Percentiles rank a stretch among this genome's conserved stretches.
These are phyloP conservation scores for Patiria miniata DNA, from an alignment of 35 echinoderm and acorn worm species.

Conservation along the genomic window DNA sequence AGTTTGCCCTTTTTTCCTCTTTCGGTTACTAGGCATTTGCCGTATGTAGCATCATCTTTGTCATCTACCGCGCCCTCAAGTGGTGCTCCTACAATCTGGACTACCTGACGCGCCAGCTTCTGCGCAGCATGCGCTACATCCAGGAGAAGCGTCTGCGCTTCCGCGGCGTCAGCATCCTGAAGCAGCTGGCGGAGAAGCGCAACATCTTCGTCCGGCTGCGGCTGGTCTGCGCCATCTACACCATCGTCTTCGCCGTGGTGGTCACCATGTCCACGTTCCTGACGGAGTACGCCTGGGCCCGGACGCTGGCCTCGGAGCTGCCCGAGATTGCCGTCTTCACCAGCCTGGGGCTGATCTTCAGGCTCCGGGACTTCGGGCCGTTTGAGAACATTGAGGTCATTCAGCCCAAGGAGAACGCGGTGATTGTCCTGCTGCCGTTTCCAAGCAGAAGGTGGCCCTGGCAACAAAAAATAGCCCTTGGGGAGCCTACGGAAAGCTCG, in stretches of 20 bases:
- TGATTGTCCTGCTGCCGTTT: slow-evolving; percentile 78
- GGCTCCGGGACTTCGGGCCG: slow-evolving; percentile 73
- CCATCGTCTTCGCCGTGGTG: slow-evolving; percentile 91
- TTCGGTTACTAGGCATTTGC: slow-evolving; percentile 76
- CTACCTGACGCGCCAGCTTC: slow-evolving; percentile 67
- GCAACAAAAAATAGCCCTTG: slow-evolving; percentile 69
- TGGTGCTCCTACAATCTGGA: slow-evolving; percentile 96
- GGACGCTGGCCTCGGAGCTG: slow-evolving; percentile 75
- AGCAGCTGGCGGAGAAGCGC: slow-evolving; percentile 79
- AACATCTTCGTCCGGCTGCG: slow-evolving; percentile 78
- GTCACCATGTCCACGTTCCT: slow-evolving; percentile 93
- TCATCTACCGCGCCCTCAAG: slow-evolving; percentile 84
- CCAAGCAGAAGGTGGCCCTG: slow-evolving; percentile 64
- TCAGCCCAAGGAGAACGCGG: slow-evolving; percentile 71
- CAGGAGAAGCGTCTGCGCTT: slow-evolving; percentile 79
- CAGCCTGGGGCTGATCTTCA: slow-evolving; percentile 82
- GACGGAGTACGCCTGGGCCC: slow-evolving; percentile 82
- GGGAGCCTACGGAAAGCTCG: not conserved
- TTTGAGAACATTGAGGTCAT: slow-evolving; percentile 89
- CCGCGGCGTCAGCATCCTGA: slow-evolving; percentile 47
- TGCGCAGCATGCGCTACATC: slow-evolving; percentile 56
- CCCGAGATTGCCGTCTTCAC: slow-evolving; percentile 78
- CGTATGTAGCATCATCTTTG: slow-evolving; percentile 87
- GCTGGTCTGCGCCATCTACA: slow-evolving; percentile 85
- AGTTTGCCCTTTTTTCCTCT: not conserved